Percentiles rank a stretch among this genome's conserved stretches.
phyloP scores from a whole-genome alignment of 1,140 invertebrate species.

The Battus philenor region DNA sequence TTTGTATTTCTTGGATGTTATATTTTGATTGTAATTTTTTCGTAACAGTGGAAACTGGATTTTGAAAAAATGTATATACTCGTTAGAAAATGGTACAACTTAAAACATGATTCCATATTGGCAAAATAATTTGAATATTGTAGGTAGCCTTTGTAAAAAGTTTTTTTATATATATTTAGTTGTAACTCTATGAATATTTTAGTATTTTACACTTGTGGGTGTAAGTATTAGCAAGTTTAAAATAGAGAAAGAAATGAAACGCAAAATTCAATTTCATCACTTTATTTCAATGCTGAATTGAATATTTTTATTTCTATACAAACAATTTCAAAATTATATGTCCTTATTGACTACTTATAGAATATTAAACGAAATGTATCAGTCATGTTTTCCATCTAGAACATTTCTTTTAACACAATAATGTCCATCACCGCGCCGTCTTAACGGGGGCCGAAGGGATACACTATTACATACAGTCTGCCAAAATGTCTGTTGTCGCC shows the following conservation, averaged over 20 bases:
- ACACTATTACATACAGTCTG: not conserved
- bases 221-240: too few relatives aligned
- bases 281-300: slow-evolving; percentile 69
- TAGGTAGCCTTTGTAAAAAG: too few relatives aligned
- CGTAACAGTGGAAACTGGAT: too few relatives aligned
- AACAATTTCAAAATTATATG: slow-evolving; percentile 66
- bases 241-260: slow-evolving; percentile 26
- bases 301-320: slow-evolving; percentile 72
- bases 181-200: too few relatives aligned
- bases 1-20: too few relatives aligned
- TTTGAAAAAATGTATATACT: too few relatives aligned
- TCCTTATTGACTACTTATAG: slow-evolving; percentile 44
- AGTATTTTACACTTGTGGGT: too few relatives aligned
- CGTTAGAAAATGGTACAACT: too few relatives aligned
- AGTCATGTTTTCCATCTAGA: slow-evolving; percentile 48
- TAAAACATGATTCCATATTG: too few relatives aligned
- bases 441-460: not conserved
- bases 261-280: slow-evolving; percentile 52
- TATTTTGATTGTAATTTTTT: too few relatives aligned
- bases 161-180: too few relatives aligned
- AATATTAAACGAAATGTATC: slow-evolving; percentile 61
- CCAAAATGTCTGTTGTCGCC: not conserved
- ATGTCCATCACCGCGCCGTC: slow-evolving; percentile 18
- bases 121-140: too few relatives aligned
- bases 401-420: slow-evolving; percentile 29